These are phyloP conservation scores for Cerastis leucographa DNA, from an alignment of 2,888 invertebrate species.

Conservation along the genomic window DNA sequence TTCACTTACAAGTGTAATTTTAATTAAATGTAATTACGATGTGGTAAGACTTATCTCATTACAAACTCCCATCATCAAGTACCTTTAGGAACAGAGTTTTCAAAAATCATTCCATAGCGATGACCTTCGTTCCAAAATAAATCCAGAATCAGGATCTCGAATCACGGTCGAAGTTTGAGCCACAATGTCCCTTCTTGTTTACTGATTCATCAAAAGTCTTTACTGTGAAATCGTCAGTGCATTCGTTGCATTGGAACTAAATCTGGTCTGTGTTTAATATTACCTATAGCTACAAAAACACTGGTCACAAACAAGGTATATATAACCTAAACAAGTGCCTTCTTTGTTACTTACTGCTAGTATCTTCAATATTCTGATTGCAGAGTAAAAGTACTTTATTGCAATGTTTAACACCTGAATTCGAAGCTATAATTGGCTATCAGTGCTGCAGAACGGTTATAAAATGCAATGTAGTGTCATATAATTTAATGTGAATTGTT, in stretches of 20 bases:
- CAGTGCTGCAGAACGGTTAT: slow-evolving; percentile 18
- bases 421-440: slow-evolving; percentile 29
- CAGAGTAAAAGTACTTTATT: slow-evolving; percentile 1
- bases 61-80: not conserved
- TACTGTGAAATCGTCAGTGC: not conserved
- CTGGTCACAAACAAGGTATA: not conserved
- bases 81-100: not conserved
- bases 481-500: slow-evolving; percentile 60
- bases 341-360: not conserved
- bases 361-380: slow-evolving; percentile 16
- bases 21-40: not conserved
- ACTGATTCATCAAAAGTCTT: not conserved
- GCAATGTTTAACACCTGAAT: slow-evolving; percentile 17
- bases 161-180: not conserved
- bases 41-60: not conserved
- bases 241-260: not conserved
- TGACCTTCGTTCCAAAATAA: not conserved
- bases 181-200: not conserved
- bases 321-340: not conserved
- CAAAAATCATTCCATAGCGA: not conserved
- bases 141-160: not conserved
- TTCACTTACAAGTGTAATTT: not conserved
- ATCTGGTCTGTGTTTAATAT: not conserved
- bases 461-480: slow-evolving; percentile 47
- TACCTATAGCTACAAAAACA: not conserved